Base-by-base conservation (phyloP, 2,888 invertebrate genomes). In the Rhagonycha lutea region DNA sequence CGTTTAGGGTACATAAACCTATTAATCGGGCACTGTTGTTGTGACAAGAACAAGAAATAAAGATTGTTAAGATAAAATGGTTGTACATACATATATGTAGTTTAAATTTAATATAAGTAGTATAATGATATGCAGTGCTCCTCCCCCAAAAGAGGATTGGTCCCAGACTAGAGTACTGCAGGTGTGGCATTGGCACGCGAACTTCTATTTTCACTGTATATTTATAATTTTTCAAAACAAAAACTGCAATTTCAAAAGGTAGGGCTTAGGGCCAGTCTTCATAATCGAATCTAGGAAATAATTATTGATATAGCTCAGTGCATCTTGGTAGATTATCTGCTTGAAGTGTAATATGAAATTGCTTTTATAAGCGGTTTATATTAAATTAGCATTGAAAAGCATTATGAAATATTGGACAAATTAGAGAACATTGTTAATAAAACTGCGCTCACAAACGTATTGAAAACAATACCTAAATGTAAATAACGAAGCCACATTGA, bases 171-270 rank as follows among this genome's bases (percentile, higher is more conserved):
- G 80, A 77, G 80, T 79, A 74, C 78, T 77, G 79, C 81, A 82
- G 82, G 82, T 82, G 82, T 81, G 82, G 81, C 81, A 69, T 77
- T 61, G 79, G 78, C 82, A 82, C 81, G 82, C 82, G 81, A 82
- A 72, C 78, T 32, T 71, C 47, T 47, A 47, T 47, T 47, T 47
- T 47, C 47, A 47, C n/a, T 47, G 47, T 47, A 47, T 47, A 47
- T 47, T 47, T 47, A 47, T n/a, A n/a, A 47, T 47, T 47, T 47
- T 47, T 47, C n/a, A 47, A 47, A 47, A n/a, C 47, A 47, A 47
- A 47, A 47, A 47, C n/a, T 47, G 47, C 47, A 47, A 47, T 47
- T 47, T 47, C 47, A 2, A 47, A 47, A 47, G 47, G 47, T 47
- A 47, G 47, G 47, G 47, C 47, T 47, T 47, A 47, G 47, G 47